Base-by-base conservation (phyloP, 1,140 invertebrate genomes). In the Pantala flavescens region DNA sequence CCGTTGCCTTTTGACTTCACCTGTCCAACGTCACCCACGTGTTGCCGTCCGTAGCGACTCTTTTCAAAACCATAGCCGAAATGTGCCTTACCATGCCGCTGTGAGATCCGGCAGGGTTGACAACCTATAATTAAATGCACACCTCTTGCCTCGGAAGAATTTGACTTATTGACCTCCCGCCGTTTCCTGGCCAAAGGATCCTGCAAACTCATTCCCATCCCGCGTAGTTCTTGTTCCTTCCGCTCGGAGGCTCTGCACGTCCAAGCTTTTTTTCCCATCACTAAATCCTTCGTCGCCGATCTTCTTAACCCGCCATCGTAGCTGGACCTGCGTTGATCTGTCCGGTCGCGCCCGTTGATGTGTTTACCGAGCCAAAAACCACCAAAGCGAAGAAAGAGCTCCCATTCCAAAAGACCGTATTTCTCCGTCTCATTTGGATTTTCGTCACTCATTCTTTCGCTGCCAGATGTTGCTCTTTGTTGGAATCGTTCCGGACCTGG, bases 121-220 rank as follows among this genome's bases (percentile, higher is more conserved):
- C 49, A 63, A 63, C 49, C 49, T 63, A 63, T 63, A 63, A 63
- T 63, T 63, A 63, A 63, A 63, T 63, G 49, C 49, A 63, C 49
- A 63, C 49, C 49, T 63, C 49, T 63, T 63, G 49, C 49, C 49
- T 63, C 49, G 12, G n/a, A 63, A 63, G 49, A 63, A 63, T 63
- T 63, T 63, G 49, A 63, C 49, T 63, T 63, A 63, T 63, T 63
- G 49, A 63, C 49, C 49, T 63, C 49, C 49, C 49, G 49, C 49
- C 49, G 49, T 21, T 63, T 63, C 49, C 49, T 63, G 49, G n/a
- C 49, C n/a, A 21, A 63, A 9, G 49, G 49, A 63, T 63, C 49
- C 49, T 63, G 49, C 49, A 63, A 12, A 63, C 49, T 63, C 49
- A 63, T 63, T 63, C 49, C 49, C n/a, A 63, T 63, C 49, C 49